These are phyloP conservation scores for Tetropium fuscum DNA, from an alignment of 2,888 invertebrate genomes.

Conservation along the genomic window DNA sequence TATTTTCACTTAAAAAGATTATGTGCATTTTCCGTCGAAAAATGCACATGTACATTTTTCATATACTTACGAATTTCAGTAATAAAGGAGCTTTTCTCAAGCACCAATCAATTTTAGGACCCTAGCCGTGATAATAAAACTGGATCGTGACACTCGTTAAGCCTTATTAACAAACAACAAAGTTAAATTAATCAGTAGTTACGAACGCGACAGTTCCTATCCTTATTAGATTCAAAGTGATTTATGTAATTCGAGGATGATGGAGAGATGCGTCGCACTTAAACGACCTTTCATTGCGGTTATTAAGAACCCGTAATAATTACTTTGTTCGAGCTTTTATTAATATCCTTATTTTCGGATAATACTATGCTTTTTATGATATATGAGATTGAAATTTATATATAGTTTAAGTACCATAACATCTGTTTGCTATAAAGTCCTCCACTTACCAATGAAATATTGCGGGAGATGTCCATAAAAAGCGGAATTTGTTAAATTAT, in stretches of 20 bases:
- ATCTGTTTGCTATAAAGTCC: background rate
- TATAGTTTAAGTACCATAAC: background rate
- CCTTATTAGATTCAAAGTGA: background rate
- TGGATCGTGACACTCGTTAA: conserved; percentile 1
- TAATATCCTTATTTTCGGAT: conserved; percentile 11
- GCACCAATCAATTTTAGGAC: background rate
- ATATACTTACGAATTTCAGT: too few relatives aligned
- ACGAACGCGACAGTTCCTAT: background rate
- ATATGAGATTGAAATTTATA: background rate
- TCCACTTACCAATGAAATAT: background rate
- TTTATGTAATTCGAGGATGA: background rate
- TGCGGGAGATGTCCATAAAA: background rate
- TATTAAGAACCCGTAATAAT: conserved; percentile 17
- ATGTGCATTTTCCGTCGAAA: too few relatives aligned
- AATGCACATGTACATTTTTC: too few relatives aligned
- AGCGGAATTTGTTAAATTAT: background rate
- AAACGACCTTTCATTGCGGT: background rate
- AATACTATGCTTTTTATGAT: conserved; percentile 2
- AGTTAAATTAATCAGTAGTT: background rate
- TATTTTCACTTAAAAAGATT: too few relatives aligned
- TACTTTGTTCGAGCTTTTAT: conserved; percentile 14
- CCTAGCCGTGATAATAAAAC: background rate
- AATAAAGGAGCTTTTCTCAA: too few relatives aligned
- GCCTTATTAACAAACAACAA: conserved; percentile 2
- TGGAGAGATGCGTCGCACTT: background rate